Percentiles rank a stretch among this genome's conserved stretches.
These are phyloP conservation scores for Apostichopus leukothele DNA, from an alignment of 53 echinoderm and acorn worm species.

Conservation along the genomic window DNA sequence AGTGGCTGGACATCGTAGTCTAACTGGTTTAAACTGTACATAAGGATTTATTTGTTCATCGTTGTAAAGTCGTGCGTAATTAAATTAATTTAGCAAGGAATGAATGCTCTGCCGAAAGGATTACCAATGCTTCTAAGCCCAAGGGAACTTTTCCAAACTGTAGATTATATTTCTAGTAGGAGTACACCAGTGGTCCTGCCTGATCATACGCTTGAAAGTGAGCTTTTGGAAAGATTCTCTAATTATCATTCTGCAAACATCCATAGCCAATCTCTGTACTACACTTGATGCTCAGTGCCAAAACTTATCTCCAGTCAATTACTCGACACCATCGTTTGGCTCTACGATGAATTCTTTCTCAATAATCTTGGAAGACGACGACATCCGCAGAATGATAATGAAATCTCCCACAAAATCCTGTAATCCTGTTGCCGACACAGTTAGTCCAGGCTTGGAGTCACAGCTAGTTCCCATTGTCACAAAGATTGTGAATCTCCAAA, in stretches of 20 bases:
- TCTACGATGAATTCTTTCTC: not conserved
- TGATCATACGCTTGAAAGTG: no score
- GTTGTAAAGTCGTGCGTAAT: not conserved
- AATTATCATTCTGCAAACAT: not conserved
- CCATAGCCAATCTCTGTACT: not conserved
- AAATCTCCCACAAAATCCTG: slow-evolving; percentile 11
- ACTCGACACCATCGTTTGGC: not conserved
- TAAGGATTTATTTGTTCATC: not conserved
- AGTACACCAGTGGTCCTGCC: not conserved
- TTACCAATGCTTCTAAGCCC: not conserved
- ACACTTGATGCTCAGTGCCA: not conserved
- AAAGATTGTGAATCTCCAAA: not conserved
- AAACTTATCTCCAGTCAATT: no score
- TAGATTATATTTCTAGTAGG: not conserved
- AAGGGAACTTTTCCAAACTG: slow-evolving; percentile 22
- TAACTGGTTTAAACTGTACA: not conserved
- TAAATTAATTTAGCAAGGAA: not conserved
- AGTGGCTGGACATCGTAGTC: no score
- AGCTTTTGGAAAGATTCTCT: not conserved
- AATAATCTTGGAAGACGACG: no score
- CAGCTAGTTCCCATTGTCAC: not conserved
- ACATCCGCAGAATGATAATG: not conserved
- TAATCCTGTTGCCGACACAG: not conserved
- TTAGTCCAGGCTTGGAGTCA: not conserved
- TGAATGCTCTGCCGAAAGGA: not conserved